phyloP scores from a whole-genome alignment of 1,140 invertebrate species.

The Drosophila fuyamai region DNA sequence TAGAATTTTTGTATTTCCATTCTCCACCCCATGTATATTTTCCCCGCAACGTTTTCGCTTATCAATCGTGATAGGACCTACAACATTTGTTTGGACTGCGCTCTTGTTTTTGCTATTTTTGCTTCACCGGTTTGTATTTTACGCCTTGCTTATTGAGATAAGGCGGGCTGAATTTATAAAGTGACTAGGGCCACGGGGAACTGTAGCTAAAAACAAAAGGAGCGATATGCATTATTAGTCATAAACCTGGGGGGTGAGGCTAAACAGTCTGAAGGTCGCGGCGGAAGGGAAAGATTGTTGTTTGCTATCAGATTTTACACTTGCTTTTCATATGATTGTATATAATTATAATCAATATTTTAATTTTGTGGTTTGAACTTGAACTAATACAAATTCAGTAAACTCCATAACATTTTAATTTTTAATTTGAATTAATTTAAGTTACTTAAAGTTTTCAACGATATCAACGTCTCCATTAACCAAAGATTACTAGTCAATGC shows the following conservation, averaged over 20 bases:
- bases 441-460: no score
- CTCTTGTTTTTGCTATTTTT: conserved; percentile 26
- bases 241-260: conserved; percentile 18
- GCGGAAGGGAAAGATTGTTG: neutral
- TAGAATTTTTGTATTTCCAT: conserved; percentile 44
- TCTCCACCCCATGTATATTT: neutral
- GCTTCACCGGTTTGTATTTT: conserved; percentile 23
- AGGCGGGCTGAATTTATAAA: conserved; percentile 44
- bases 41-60: conserved; percentile 26
- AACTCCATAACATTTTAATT: no score
- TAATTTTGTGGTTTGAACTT: no score
- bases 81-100: conserved; percentile 57
- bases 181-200: conserved; percentile 58
- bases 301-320: neutral
- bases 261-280: conserved; percentile 44
- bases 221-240: conserved; percentile 57
- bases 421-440: no score
- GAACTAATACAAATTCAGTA: neutral
- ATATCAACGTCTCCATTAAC: no score
- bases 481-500: no score
- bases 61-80: conserved; percentile 60
- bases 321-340: neutral
- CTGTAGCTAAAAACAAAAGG: conserved; percentile 16
- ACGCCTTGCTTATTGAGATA: conserved; percentile 38
- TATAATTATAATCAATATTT: neutral